phyloP scores from a whole-genome alignment of 2,888 invertebrate genomes.

The Uropetala carovei region DNA sequence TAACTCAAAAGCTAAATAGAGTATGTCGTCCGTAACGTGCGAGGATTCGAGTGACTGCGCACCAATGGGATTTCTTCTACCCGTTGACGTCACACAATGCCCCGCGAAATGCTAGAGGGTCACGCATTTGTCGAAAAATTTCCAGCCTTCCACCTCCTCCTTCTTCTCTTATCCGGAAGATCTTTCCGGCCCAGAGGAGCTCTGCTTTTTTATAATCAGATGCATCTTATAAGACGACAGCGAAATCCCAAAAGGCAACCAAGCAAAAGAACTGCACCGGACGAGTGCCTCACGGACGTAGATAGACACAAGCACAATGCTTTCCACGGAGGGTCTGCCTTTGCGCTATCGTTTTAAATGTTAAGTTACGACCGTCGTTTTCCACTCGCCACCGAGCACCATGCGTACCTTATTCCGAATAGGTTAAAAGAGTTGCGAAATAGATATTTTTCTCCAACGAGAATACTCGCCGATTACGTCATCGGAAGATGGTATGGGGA shows the following conservation, averaged over 20 bases:
- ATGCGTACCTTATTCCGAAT: neutral
- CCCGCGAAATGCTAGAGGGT: conserved; percentile 42
- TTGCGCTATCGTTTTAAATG: no score
- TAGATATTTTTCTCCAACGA: neutral
- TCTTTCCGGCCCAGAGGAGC: conserved; percentile 57
- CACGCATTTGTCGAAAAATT: conserved; percentile 53
- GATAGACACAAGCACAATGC: neutral
- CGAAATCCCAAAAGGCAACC: conserved; percentile 30
- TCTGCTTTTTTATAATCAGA: conserved; percentile 50
- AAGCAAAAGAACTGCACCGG: neutral
- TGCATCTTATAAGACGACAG: conserved; percentile 28
- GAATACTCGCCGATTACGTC: neutral
- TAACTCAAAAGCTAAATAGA: conserved; percentile 35
- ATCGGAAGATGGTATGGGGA: neutral
- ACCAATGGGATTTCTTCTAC: conserved; percentile 22
- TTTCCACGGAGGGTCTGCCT: neutral
- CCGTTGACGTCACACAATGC: conserved; percentile 40
- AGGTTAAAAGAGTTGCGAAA: conserved; percentile 28
- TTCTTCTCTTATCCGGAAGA: conserved; percentile 25
- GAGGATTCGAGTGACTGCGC: neutral
- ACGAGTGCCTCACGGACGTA: neutral
- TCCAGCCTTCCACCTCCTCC: conserved; percentile 21
- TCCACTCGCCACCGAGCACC: neutral
- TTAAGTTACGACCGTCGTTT: no score
- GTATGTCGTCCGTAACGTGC: neutral